Conservation (phyloP, 1,140 invertebrate genomes). For the Potamilus streckersoni region DNA sequence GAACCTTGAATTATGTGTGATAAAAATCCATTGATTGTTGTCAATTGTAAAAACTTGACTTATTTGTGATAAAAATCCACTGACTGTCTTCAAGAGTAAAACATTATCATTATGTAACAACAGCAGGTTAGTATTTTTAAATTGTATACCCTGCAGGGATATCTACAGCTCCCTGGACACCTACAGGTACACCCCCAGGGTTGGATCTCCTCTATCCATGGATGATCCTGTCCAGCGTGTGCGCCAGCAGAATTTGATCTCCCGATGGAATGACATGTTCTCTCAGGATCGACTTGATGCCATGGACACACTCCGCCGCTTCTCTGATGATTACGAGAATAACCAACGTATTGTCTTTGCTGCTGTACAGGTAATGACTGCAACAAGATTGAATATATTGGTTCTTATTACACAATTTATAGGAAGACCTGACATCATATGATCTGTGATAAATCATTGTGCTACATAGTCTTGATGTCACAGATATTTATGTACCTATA, state of each 20-base stretch:
- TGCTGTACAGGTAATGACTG: constrained; percentile 54
- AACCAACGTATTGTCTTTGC: constrained; percentile 65
- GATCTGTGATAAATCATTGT: no score
- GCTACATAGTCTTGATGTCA: no score
- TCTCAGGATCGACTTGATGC: constrained; percentile 62
- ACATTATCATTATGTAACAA: no score
- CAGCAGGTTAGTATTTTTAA: no score
- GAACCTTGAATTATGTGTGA: no score
- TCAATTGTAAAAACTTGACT: no score
- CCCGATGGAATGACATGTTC: constrained; percentile 66
- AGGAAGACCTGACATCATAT: no score
- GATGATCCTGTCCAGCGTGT: constrained; percentile 65
- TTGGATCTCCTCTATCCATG: constrained; percentile 54
- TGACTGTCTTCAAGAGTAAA: no score
- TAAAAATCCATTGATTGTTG: no score
- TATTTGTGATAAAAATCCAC: no score
- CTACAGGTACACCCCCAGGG: constrained; percentile 54
- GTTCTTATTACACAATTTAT: no score
- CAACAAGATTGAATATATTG: background rate
- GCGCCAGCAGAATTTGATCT: constrained; percentile 60
- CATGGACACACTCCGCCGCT: constrained; percentile 64
- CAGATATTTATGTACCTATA: no score
- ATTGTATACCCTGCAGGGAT: constrained; percentile 32
- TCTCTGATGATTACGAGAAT: constrained; percentile 65
- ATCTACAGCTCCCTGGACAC: constrained; percentile 33